Evolutionary conservation across 1,140 invertebrate species (phyloP), one percentile per base, ranked within the genome.

Genomic region (Drosophila pachea): DNA sequence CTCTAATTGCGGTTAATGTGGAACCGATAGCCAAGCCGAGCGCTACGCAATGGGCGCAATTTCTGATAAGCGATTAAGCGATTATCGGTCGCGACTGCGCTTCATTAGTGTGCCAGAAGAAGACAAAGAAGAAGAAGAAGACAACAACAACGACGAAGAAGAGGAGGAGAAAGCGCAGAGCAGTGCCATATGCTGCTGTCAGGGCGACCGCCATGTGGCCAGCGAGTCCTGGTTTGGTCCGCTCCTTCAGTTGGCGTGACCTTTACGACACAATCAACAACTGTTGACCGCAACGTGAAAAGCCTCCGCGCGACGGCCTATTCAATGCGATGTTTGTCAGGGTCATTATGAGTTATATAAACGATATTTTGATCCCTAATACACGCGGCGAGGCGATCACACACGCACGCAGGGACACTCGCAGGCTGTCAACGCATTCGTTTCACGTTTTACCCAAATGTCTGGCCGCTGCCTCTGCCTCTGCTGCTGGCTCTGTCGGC

Each of bases 311-410:
- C 11, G 9, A 42, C 40, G 12, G n/a, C 40, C 49, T 52, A 14
- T 72, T 84, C 58, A 76, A 84, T 72, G 74, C 42, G 78, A 72
- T 78, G 76, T 83, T 84, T 78, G 79, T 84, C 76, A 84, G 86
- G 81, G 79, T 86, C 76, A 79, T 84, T 84, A 86, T 86, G 79
- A 76, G 79, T 78, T 84, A 84, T 84, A 84, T 84, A 84, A 84
- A 84, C 79, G 76, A 79, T 84, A 84, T 84, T 84, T 84, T 84
- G 79, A 84, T 84, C 79, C 75, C 73, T 83, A 78, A 83, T 83
- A 22, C 79, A 83, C 74, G 82, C 82, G 62, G 31, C 33, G 22
- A 47, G 35, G 49, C 56, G 45, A 61, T 60, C 54, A 47, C 55
- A 59, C 60, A 42, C 45, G 14, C 52, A 31, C 33, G 16, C 45